Evolutionary conservation across 2,113 vertebrate genomes (phyloP).

Genomic region (Agapornis roseicollis): DNA sequence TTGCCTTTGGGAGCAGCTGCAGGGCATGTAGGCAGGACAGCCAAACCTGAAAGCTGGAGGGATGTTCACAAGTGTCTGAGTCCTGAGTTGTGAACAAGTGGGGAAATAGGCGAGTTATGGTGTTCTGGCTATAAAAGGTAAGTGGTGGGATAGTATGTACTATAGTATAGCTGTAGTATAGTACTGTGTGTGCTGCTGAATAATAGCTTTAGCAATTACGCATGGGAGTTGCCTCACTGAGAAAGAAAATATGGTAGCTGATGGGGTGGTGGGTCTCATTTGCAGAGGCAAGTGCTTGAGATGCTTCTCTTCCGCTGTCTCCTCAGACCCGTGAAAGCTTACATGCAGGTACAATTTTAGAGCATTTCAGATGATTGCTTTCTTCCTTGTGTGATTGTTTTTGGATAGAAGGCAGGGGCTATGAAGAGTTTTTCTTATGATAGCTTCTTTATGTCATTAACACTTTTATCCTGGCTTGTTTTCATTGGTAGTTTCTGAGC

Average conservation of each 20-base stretch:
- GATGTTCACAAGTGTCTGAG: background rate
- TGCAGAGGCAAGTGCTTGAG: accelerated
- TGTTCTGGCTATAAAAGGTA: background rate
- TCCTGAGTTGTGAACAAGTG: background rate
- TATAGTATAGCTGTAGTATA: background rate
- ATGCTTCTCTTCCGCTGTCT: background rate
- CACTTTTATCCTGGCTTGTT: accelerated
- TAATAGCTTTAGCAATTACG: accelerated
- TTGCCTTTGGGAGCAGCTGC: background rate
- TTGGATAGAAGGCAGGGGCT: background rate
- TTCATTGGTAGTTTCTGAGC: background rate
- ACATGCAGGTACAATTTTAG: background rate
- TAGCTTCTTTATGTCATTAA: background rate
- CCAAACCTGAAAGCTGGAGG: background rate
- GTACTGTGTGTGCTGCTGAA: background rate
- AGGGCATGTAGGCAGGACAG: no score
- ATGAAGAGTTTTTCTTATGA: background rate
- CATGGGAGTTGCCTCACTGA: background rate
- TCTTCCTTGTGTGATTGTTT: background rate
- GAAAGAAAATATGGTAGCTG: accelerated
- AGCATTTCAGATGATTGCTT: background rate
- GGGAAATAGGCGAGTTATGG: background rate
- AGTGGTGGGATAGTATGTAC: background rate
- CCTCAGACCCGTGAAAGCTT: background rate
- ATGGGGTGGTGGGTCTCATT: background rate